These are phyloP conservation scores for Steinernema khuongi DNA, from an alignment of 1,140 invertebrate genomes.

Conservation along the genomic window DNA sequence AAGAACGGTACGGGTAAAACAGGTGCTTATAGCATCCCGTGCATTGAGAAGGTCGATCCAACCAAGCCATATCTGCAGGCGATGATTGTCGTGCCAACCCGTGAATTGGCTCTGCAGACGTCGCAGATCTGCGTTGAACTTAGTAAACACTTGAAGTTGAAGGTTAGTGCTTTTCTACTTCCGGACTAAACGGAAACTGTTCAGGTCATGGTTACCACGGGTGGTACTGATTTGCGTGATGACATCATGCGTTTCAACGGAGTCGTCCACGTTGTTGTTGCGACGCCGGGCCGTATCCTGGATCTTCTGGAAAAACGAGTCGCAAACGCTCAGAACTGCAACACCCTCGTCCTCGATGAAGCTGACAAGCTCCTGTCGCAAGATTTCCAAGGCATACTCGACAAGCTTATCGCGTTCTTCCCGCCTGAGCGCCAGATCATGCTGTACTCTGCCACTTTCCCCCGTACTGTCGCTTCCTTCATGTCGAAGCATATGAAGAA, in stretches of 20 bases:
- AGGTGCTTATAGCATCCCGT: slow-evolving; percentile 96
- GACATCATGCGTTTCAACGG: slow-evolving; percentile 99
- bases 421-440: slow-evolving; percentile 92
- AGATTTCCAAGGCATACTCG: slow-evolving; percentile 98
- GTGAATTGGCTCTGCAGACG: slow-evolving; percentile 95
- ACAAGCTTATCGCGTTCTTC: slow-evolving; percentile 71
- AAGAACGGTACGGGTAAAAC: slow-evolving; percentile 99
- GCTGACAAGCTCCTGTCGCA: slow-evolving; percentile 97
- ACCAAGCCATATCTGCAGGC: slow-evolving; percentile 87
- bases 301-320: slow-evolving; percentile 99
- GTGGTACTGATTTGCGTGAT: slow-evolving; percentile 92
- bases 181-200: slow-evolving; percentile 10
- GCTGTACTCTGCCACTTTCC: slow-evolving; percentile 97
- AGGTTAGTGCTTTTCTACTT: slow-evolving; percentile 58
- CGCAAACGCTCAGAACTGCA: slow-evolving; percentile 81
- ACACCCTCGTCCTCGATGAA: slow-evolving; percentile 93
- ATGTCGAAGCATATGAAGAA: slow-evolving; percentile 93
- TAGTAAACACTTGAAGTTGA: slow-evolving; percentile 86
- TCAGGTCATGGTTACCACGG: slow-evolving; percentile 94
- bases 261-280: slow-evolving; percentile 98
- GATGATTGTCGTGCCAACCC: slow-evolving; percentile 93
- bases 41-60: slow-evolving; percentile 86
- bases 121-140: slow-evolving; percentile 99
- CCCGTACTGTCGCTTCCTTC: slow-evolving; percentile 96
- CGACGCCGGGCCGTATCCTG: slow-evolving; percentile 95